These are phyloP conservation scores for Steinernema khuongi DNA, from an alignment of 1,140 invertebrate genomes.

Conservation along the genomic window DNA sequence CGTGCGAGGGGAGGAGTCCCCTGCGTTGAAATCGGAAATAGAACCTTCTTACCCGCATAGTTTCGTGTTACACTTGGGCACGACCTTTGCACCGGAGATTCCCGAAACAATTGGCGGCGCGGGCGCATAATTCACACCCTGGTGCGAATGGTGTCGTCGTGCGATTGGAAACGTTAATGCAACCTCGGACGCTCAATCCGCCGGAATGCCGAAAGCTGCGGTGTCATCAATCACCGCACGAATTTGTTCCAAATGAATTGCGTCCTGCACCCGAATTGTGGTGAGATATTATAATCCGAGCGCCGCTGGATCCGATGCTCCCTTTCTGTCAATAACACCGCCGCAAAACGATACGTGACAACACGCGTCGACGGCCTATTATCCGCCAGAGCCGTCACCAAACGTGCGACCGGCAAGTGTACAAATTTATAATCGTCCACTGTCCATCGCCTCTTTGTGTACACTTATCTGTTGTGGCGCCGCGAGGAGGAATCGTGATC, in stretches of 20 bases:
- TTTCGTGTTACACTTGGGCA: background rate
- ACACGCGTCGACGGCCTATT: background rate
- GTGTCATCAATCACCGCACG: background rate
- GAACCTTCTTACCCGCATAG: no score
- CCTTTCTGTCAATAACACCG: slow-evolving; percentile 6
- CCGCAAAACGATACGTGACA: slow-evolving; percentile 1
- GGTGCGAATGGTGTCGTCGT: background rate
- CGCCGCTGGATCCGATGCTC: slow-evolving; percentile 2
- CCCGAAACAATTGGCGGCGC: background rate
- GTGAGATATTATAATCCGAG: background rate
- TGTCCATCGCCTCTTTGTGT: background rate
- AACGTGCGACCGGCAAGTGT: no score
- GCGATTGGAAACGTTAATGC: background rate
- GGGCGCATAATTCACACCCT: slow-evolving; percentile 11
- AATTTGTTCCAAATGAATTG: slow-evolving; percentile 17
- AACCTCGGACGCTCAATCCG: background rate
- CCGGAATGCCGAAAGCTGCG: background rate
- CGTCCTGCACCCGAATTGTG: background rate
- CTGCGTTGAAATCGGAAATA: no score
- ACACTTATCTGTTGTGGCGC: no score
- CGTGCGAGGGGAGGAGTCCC: background rate
- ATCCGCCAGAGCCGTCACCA: background rate
- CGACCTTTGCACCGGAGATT: background rate
- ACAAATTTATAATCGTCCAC: background rate
- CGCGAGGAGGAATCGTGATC: no score